Conservation (phyloP, 2,113 vertebrate genomes). For the Eptesicus fuscus region DNA sequence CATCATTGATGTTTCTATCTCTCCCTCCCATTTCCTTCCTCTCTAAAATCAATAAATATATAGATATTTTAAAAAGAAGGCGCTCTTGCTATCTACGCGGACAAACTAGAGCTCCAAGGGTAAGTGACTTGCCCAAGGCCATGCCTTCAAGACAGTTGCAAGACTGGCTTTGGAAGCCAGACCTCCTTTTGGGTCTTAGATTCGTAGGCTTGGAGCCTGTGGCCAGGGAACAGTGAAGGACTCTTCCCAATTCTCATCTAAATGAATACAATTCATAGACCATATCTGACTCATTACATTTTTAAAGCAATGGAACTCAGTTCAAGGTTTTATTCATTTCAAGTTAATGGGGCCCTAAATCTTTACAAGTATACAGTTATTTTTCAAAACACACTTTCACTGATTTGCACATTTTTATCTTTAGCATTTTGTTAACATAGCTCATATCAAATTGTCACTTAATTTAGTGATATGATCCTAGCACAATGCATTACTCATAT, state of each 20-base stretch:
- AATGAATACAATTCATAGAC: not conserved
- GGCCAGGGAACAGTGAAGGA: not conserved
- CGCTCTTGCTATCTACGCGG: not conserved
- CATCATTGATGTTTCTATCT: no score
- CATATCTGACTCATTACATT: not conserved
- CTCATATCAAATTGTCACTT: not conserved
- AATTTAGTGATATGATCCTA: not conserved
- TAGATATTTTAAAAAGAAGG: not conserved
- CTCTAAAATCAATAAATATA: no score
- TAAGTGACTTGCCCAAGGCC: not conserved
- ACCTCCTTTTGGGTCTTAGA: not conserved
- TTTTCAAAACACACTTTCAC: not conserved
- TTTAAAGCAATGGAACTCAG: not conserved
- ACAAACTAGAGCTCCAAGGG: not conserved
- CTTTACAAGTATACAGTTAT: not conserved
- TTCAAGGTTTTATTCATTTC: not conserved
- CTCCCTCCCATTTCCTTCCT: no score
- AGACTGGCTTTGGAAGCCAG: not conserved
- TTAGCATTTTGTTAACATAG: constrained; percentile 18
- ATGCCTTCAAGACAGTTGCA: not conserved
- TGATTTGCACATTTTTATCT: constrained; percentile 8
- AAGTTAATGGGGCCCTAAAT: not conserved
- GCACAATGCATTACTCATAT: not conserved
- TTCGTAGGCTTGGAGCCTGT: not conserved
- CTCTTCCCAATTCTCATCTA: not conserved